phyloP scores from a whole-genome alignment of 2,888 invertebrate species.

The Arge pagana region DNA sequence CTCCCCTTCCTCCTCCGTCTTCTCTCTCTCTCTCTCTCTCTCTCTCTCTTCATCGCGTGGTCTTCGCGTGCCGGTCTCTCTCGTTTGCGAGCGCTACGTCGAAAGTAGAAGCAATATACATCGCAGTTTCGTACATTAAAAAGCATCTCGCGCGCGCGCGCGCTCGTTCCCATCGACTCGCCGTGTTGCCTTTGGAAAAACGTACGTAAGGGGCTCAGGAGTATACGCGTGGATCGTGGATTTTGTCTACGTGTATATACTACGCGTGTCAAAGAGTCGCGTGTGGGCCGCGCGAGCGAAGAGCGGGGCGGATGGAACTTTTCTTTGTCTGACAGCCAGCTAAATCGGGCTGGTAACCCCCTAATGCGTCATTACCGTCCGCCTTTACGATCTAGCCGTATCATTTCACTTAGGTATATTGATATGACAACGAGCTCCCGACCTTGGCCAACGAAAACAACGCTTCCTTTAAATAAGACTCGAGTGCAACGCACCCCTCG shows the following conservation, averaged over 20 bases:
- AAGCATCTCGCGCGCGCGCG: constrained; percentile 7
- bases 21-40: constrained; percentile 23
- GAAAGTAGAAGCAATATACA: constrained; percentile 16
- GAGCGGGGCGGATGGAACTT: constrained; percentile 58
- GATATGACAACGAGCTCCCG: constrained; percentile 59
- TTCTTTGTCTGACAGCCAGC: constrained; percentile 57
- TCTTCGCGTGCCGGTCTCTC: constrained; percentile 22
- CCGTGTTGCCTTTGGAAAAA: too few species aligned
- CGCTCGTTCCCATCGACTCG: too few species aligned
- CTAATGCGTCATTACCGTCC: constrained; percentile 60
- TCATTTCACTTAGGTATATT: constrained; percentile 60
- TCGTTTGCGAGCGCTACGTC: constrained; percentile 48
- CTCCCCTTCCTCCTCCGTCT: constrained; percentile 26
- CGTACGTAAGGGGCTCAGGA: background rate
- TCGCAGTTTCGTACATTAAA: constrained; percentile 19
- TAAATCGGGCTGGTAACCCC: constrained; percentile 57
- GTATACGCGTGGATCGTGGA: too few species aligned
- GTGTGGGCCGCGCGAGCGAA: constrained; percentile 40
- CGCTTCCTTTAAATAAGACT: constrained; percentile 47
- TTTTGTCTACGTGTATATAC: too few species aligned
- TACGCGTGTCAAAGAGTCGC: constrained; percentile 15
- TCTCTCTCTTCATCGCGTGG: too few species aligned
- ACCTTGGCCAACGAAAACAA: constrained; percentile 54
- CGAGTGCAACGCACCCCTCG: constrained; percentile 32
- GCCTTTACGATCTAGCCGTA: constrained; percentile 56